Percentiles rank a stretch among this genome's conserved stretches.
phyloP scores from a whole-genome alignment of 53 echinoderm and acorn worm genomes.

The Glandiceps talaboti region DNA sequence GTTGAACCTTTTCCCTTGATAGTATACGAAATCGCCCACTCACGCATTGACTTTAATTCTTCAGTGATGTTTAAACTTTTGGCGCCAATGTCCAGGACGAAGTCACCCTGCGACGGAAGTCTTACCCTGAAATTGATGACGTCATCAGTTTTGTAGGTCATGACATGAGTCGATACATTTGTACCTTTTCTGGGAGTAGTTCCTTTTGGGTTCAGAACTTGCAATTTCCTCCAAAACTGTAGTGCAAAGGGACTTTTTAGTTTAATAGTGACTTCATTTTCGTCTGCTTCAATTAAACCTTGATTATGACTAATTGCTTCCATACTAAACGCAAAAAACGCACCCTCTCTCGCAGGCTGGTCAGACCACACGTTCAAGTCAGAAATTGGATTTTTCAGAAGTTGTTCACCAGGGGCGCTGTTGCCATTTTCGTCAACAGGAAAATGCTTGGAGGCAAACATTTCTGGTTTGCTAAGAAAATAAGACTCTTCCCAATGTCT shows the following conservation, averaged over 20 bases:
- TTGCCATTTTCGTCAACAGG: neutral
- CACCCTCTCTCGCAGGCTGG: neutral
- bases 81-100: neutral
- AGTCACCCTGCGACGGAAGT: neutral
- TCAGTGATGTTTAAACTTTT: neutral
- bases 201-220: neutral
- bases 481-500: conserved; percentile 29
- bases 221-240: neutral
- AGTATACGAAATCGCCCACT: neutral
- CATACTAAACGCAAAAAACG: neutral
- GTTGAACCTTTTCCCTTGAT: neutral
- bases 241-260: neutral
- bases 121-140: neutral
- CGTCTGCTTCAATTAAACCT: neutral
- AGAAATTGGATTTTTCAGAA: neutral
- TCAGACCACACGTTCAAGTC: neutral
- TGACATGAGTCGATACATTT: neutral
- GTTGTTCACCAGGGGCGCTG: neutral
- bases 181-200: neutral
- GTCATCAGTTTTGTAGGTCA: neutral
- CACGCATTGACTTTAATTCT: neutral
- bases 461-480: conserved; percentile 23
- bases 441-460: conserved; percentile 14
- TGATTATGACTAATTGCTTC: neutral
- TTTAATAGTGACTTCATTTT: neutral